phyloP scores from a whole-genome alignment of 1,140 invertebrate genomes.

The Nephotettix cincticeps region DNA sequence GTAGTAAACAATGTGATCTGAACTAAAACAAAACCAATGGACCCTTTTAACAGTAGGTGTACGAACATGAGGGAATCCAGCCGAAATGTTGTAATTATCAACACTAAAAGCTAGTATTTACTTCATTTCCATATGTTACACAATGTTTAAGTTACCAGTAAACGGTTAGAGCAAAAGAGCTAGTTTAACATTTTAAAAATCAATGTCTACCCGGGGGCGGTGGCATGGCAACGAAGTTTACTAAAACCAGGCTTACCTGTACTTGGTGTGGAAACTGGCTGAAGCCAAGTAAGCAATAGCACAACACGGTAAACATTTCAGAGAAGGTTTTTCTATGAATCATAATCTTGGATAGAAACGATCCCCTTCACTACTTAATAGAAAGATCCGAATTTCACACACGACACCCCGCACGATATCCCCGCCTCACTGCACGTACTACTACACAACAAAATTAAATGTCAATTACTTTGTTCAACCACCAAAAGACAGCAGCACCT shows the following conservation, averaged over 20 bases:
- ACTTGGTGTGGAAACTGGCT: not conserved
- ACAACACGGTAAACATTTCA: constrained; percentile 8
- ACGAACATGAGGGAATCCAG: too few species aligned
- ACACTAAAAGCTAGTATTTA: too few species aligned
- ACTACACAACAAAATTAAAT: not conserved
- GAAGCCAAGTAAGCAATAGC: not conserved
- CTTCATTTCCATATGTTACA: too few species aligned
- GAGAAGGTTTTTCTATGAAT: constrained; percentile 1
- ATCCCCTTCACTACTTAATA: not conserved
- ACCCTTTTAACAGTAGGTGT: too few species aligned
- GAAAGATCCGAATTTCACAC: not conserved
- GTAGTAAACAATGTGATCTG: too few species aligned
- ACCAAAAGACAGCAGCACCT: too few species aligned
- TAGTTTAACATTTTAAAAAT: constrained; percentile 4
- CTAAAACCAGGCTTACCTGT: not conserved
- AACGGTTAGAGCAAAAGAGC: not conserved
- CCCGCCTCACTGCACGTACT: not conserved
- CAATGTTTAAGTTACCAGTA: not conserved
- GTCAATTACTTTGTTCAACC: too few species aligned
- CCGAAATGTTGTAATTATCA: too few species aligned
- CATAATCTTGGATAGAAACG: not conserved
- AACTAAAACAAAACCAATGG: too few species aligned
- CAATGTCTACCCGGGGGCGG: constrained; percentile 6
- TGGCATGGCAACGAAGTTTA: constrained; percentile 12
- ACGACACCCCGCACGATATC: not conserved